Evolutionary conservation across 2,888 invertebrate genomes (phyloP), one percentile per base, ranked within the genome.

Genomic region (Rhagophthalmus giganteus): DNA sequence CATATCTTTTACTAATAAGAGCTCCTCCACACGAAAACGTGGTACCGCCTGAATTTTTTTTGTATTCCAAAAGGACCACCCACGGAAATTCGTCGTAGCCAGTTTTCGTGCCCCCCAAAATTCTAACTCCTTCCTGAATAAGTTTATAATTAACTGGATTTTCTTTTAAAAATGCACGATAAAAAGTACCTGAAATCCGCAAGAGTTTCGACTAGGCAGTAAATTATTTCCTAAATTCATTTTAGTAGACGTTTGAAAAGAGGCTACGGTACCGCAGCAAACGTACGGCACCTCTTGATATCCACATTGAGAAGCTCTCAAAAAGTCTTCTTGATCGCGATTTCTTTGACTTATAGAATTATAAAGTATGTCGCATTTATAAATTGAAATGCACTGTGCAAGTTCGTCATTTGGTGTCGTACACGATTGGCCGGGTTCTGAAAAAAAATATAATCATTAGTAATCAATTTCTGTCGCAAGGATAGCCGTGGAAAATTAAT

Each of bases 261-360:
- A 7, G 8, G 35, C 28, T 12, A 38, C 13, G 2, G 45, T 12
- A 13, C 75, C 75, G 51, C 83, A 83, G 66, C 83, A 83, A 0
- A 82, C 81, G 12, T 66, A 72, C 0, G 81, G 81, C 0, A 64
- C 62, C 11, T 71, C 70, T 1, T 74, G 70, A 57, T 79, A 80
- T 1, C 81, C 82, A 56, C 82, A 83, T 50, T 80, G 79, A 0
- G 82, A 81, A 49, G 72, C 66, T 32, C 75, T 73, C 13, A 83
- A 66, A 58, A 77, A 81, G 11, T 59, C 54, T 2, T 68, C 30
- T 46, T 65, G 67, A n/a, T 63, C 55, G 1, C 58, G 46, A 46
- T 69, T 62, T 35, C 52, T 62, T 8, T 62, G 72, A 2, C 74
- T 64, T 1, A 77, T 63, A 0, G 76, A 78, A 2, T 68, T 41